Evolutionary conservation across 37 sponge, comb jelly and placozoan species (phyloP), one percentile per base, ranked within the genome.

Genomic region (Beroe forskalii): DNA sequence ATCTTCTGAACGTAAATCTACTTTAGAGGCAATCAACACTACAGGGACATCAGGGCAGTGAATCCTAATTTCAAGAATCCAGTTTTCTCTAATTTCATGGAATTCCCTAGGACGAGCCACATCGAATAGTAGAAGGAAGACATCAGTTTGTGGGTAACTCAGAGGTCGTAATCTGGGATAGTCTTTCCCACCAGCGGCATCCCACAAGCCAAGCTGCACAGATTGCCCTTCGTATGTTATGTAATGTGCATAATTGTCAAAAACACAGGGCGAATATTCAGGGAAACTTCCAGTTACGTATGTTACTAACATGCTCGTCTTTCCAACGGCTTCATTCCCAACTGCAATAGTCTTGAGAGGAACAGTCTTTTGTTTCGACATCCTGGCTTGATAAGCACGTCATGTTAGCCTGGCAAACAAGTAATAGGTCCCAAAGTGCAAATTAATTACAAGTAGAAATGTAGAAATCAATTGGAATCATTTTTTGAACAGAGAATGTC

Each of bases 91-190:
- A 72, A 72, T 72, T 4, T 72, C 76, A 8, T 72, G 6, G 40
- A 72, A 33, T 1, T 72, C 40, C 20, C 22, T 31, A 9, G 19
- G 19, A 72, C 40, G 19, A 8, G 40, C 37, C 3, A 37, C 76
- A 72, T 72, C 40, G 31, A 72, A 32, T 33, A 72, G 22, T 4
- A 80, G 23, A 1, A 36, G 19, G 35, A 80, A 80, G 25, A 27
- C 86, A 30, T 80, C 55, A 44, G 86, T 80, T 4, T n/a, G 27
- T 1, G 86, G 86, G 20, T 38, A 80, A 38, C n/a, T 44, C 55
- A 80, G 86, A 43, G 86, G 86, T 24, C 86, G 43, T 23, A 80
- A 25, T 25, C 86, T 40, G 86, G 4, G 40, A 37, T 72, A 72
- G 27, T 72, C 76, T 72, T 36, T 27, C 14, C 39, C 76, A 23